phyloP scores from a whole-genome alignment of 1,140 invertebrate species.

The Trichonephila inaurata region DNA sequence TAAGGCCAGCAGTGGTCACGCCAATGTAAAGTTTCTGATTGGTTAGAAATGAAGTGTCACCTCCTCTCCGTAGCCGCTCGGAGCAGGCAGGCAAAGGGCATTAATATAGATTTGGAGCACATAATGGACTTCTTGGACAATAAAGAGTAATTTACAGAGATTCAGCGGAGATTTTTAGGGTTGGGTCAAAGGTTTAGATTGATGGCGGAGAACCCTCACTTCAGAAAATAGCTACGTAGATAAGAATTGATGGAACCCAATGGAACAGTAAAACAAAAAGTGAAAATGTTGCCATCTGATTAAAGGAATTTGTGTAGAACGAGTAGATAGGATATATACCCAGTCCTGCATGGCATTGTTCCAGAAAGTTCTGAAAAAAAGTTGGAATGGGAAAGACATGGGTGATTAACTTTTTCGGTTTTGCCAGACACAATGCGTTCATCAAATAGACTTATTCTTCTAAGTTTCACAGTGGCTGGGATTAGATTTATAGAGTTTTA shows the following conservation, averaged over 20 bases:
- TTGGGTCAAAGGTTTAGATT: slow-evolving; percentile 61
- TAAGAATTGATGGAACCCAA: slow-evolving; percentile 27
- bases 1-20: slow-evolving; percentile 49
- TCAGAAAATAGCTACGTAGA: slow-evolving; percentile 1
- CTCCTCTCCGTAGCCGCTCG: slow-evolving; percentile 46
- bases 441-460: background rate
- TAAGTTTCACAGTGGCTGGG: no score
- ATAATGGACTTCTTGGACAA: slow-evolving; percentile 60
- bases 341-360: background rate
- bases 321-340: background rate
- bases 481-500: no score
- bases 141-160: slow-evolving; percentile 59
- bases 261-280: background rate
- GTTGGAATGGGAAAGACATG: background rate
- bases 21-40: slow-evolving; percentile 67
- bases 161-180: slow-evolving; percentile 53
- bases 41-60: slow-evolving; percentile 63
- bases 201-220: background rate
- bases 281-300: background rate
- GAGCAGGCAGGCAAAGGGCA: background rate
- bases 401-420: slow-evolving; percentile 25
- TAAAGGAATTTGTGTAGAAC: background rate
- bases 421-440: background rate
- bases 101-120: slow-evolving; percentile 61
- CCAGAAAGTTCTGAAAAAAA: slow-evolving; percentile 32